Evolutionary conservation across 1,140 invertebrate species (phyloP).

Genomic region (Caenorhabditis remanei): DNA sequence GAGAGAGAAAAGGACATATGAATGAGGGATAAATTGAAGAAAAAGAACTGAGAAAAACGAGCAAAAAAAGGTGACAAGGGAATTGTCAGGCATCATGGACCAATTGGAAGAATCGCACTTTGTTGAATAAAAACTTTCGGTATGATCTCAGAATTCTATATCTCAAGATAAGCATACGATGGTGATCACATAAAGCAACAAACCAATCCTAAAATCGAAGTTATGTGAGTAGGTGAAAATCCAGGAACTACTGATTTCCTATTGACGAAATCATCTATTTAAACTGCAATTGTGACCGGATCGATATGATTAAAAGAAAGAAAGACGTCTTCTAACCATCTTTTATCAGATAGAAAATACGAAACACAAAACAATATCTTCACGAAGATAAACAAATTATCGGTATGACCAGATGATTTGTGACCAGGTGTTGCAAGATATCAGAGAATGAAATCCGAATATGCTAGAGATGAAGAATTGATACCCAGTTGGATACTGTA

Average conservation of each 20-base stretch:
- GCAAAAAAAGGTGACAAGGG: conserved; percentile 25
- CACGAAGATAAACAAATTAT: background rate
- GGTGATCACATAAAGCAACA: too few relatives aligned
- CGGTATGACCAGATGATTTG: background rate
- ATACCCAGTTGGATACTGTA: too few relatives aligned
- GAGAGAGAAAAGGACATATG: background rate
- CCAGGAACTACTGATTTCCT: too few relatives aligned
- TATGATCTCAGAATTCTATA: background rate
- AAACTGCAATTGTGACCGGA: too few relatives aligned
- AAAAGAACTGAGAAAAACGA: conserved; percentile 15
- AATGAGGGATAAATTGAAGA: background rate
- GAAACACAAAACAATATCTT: background rate
- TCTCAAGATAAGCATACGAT: too few relatives aligned
- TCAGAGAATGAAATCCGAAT: background rate
- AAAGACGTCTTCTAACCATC: too few relatives aligned
- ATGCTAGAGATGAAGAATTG: background rate
- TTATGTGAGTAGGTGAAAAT: too few relatives aligned
- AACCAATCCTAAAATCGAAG: too few relatives aligned
- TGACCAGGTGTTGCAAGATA: background rate
- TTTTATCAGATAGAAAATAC: background rate
- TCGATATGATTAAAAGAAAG: too few relatives aligned
- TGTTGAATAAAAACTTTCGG: background rate
- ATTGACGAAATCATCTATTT: too few relatives aligned
- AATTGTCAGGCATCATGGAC: conserved; percentile 19
- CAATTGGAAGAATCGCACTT: background rate